phyloP scores from a whole-genome alignment of 1,140 invertebrate genomes.

The Artemia franciscana region DNA sequence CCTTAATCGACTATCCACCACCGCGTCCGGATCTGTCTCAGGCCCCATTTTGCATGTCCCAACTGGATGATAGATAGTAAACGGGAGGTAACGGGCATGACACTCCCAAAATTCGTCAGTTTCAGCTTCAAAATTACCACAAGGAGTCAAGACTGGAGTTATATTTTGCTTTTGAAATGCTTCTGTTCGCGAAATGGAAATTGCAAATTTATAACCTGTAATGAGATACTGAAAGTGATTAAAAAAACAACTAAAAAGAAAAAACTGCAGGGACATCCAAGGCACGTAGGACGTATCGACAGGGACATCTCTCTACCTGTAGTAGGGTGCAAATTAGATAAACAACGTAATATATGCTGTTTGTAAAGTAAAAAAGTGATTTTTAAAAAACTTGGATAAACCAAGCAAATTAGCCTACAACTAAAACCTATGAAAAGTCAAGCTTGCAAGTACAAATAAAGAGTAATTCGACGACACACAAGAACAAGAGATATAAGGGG shows the following conservation, averaged over 20 bases:
- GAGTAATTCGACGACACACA: no score
- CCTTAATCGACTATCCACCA: constrained; percentile 9
- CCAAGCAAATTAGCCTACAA: no score
- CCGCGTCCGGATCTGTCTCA: constrained; percentile 4
- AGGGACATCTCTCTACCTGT: no score
- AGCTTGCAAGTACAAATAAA: no score
- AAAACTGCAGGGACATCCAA: no score
- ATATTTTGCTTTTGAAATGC: neutral
- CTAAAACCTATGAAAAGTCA: no score
- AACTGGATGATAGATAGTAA: constrained; percentile 8
- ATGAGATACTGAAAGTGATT: neutral
- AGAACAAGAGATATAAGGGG: no score
- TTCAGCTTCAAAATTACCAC: neutral
- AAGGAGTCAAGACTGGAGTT: neutral
- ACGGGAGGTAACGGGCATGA: constrained; percentile 6
- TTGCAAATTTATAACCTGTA: neutral
- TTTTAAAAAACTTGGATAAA: no score
- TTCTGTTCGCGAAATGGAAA: neutral
- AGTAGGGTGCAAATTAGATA: no score
- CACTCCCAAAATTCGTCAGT: constrained; percentile 26
- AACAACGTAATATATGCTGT: no score
- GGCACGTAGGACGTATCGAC: no score
- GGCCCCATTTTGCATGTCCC: constrained; percentile 12
- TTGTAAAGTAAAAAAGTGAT: no score
- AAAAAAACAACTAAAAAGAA: neutral